Percentiles rank a stretch among this genome's conserved stretches.
These are phyloP conservation scores for Brachionus plicatilis DNA, from an alignment of 1,140 invertebrate species.

Conservation along the genomic window DNA sequence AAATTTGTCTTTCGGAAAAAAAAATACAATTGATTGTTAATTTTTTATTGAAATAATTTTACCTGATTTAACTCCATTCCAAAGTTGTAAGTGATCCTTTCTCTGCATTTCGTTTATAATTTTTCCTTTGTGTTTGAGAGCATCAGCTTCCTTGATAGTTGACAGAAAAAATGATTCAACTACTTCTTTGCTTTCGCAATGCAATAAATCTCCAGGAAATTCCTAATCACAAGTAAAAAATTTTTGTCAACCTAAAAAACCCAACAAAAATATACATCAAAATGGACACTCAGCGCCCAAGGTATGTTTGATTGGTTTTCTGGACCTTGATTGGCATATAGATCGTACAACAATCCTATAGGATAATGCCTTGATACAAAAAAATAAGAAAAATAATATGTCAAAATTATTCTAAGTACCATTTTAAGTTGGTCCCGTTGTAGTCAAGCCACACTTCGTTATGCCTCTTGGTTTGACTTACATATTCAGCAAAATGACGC, in stretches of 20 bases:
- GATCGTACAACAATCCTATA: constrained; percentile 86
- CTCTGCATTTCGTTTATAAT: constrained; percentile 91
- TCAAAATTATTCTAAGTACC: constrained; percentile 56
- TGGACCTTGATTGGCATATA: constrained; percentile 63
- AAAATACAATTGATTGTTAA: constrained; percentile 44
- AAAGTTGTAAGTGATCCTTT: constrained; percentile 93
- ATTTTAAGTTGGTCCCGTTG: constrained; percentile 83
- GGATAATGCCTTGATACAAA: constrained; percentile 72
- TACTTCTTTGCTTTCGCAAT: constrained; percentile 66
- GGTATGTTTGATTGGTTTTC: constrained; percentile 64
- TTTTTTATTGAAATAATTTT: constrained; percentile 59
- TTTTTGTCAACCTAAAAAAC: background rate
- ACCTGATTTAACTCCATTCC: constrained; percentile 86
- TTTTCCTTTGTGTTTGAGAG: constrained; percentile 83
- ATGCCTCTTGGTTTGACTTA: constrained; percentile 63
- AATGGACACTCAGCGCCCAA: constrained; percentile 90
- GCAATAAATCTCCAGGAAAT: constrained; percentile 59
- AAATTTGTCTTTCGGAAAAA: constrained; percentile 73
- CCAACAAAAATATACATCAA: constrained; percentile 62
- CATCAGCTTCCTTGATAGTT: constrained; percentile 92
- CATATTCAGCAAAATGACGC: constrained; percentile 77
- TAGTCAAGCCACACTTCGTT: constrained; percentile 91
- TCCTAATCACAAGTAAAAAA: constrained; percentile 46
- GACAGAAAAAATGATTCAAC: constrained; percentile 90
- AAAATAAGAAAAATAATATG: background rate